phyloP scores from a whole-genome alignment of 2,888 invertebrate species.

The Rhagophthalmus giganteus region DNA sequence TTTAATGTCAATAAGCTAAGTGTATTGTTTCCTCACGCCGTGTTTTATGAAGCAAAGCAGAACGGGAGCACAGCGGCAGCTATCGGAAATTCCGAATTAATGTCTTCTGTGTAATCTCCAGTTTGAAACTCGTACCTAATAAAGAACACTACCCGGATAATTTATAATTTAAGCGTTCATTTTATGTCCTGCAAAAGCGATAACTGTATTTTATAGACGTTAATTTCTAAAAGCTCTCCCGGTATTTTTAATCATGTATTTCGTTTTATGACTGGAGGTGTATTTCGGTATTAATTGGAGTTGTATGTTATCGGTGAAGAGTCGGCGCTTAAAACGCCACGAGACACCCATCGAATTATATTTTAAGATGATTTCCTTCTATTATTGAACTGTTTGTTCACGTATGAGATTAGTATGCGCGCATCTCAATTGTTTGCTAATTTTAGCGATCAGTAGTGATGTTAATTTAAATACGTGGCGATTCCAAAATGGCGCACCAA shows the following conservation, averaged over 20 bases:
- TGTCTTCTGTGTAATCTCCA: conserved; percentile 48
- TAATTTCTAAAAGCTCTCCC: conserved; percentile 37
- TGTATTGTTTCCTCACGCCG: conserved; percentile 36
- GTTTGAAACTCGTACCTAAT: conserved; percentile 42
- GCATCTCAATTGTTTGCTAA: too few relatives aligned
- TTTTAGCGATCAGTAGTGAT: too few relatives aligned
- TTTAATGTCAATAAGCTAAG: conserved; percentile 38
- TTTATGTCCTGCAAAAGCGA: conserved; percentile 40
- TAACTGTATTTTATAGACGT: conserved; percentile 43
- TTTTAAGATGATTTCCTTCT: too few relatives aligned
- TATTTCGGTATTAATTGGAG: conserved; percentile 15
- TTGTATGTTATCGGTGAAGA: neutral
- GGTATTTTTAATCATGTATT: conserved; percentile 26
- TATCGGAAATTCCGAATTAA: conserved; percentile 49
- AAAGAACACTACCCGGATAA: conserved; percentile 42
- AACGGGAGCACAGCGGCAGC: conserved; percentile 25
- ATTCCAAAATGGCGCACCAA: too few relatives aligned
- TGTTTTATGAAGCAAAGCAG: conserved; percentile 35
- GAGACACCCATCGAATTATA: too few relatives aligned
- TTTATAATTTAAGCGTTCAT: conserved; percentile 44
- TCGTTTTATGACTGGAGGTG: conserved; percentile 7
- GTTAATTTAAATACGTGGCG: too few relatives aligned
- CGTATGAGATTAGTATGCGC: too few relatives aligned
- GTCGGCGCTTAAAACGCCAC: too few relatives aligned
- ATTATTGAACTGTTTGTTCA: too few relatives aligned